phyloP scores from a whole-genome alignment of 1,140 invertebrate genomes.

The Argopecten irradians region DNA sequence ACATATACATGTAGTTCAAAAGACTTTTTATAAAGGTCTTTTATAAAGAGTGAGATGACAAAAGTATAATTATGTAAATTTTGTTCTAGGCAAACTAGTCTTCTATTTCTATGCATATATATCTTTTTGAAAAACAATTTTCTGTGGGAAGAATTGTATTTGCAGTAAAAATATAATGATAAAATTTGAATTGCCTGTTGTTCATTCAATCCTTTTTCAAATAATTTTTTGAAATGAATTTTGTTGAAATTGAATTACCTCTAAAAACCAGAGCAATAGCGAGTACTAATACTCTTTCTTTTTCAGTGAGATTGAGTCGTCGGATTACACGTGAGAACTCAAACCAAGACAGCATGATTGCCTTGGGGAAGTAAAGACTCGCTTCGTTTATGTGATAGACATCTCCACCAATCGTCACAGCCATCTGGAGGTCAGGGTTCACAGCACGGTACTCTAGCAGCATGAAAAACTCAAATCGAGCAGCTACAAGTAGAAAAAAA shows the following conservation, averaged over 20 bases:
- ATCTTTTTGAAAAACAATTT: no score
- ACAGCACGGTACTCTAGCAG: slow-evolving; percentile 40
- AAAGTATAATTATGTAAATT: no score
- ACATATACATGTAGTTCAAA: no score
- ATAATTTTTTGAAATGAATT: no score
- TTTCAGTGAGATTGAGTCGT: slow-evolving; percentile 43
- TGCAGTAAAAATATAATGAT: no score
- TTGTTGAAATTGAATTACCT: slow-evolving; percentile 30
- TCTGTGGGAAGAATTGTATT: no score
- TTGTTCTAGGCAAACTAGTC: no score
- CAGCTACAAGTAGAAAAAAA: slow-evolving; percentile 37
- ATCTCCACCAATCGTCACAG: slow-evolving; percentile 40
- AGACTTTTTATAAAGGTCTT: no score
- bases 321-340: slow-evolving; percentile 44
- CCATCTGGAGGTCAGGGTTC: slow-evolving; percentile 45
- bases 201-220: no score
- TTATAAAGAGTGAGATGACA: no score
- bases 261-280: slow-evolving; percentile 47
- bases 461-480: slow-evolving; percentile 54
- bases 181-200: no score
- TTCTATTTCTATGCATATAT: no score
- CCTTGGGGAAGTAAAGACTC: slow-evolving; percentile 41
- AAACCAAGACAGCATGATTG: slow-evolving; percentile 45
- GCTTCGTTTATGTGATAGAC: slow-evolving; percentile 46
- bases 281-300: slow-evolving; percentile 43